Base-by-base conservation (phyloP, 1,140 invertebrate species). In the Oryctes rhinoceros region DNA sequence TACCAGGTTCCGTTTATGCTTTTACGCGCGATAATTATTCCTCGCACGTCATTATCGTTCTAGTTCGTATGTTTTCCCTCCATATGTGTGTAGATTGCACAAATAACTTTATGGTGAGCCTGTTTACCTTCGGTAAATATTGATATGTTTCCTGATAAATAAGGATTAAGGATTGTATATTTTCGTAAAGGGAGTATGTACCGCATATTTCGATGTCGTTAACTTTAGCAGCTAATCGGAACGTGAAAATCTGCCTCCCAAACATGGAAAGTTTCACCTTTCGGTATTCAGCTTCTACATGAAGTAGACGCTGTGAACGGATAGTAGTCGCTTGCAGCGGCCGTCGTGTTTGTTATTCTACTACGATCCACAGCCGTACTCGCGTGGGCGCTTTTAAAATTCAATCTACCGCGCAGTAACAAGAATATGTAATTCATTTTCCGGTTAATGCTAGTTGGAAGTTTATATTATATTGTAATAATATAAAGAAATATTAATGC, bases 101-200 rank as follows among this genome's bases (percentile, higher is more conserved):
- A 71, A 71, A 37, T 71, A 71, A 18, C 65, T 71, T 71, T 71
- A 71, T 71, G 24, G 39, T 7, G 24, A 71, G 24, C 37, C 65
- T 71, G 65, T 71, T 71, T 71, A 24, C 65, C 9, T 71, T 15
- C 24, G 3, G 65, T 71, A 71, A 71, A 71, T 71, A 71, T 71
- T 71, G 65, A 71, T 59, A 59, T 71, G 65, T 37, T 71, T 71
- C 15, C 65, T 13, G 65, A 71, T 71, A 71, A 71, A 37, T 71
- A 71, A 71, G 65, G 65, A 71, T 71, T 71, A 71, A 71, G 15
- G 65, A 71, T 71, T 71, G 65, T 37, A 35, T 71, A 71, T 71
- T 71, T 71, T 71, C 65, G 24, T 71, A 35, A 11, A 11, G 53
- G 18, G 53, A 13, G 65, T 71, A 37, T 35, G 6, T 71, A 71